phyloP scores from a whole-genome alignment of 2,113 vertebrate species.

The Desmodus rotundus region DNA sequence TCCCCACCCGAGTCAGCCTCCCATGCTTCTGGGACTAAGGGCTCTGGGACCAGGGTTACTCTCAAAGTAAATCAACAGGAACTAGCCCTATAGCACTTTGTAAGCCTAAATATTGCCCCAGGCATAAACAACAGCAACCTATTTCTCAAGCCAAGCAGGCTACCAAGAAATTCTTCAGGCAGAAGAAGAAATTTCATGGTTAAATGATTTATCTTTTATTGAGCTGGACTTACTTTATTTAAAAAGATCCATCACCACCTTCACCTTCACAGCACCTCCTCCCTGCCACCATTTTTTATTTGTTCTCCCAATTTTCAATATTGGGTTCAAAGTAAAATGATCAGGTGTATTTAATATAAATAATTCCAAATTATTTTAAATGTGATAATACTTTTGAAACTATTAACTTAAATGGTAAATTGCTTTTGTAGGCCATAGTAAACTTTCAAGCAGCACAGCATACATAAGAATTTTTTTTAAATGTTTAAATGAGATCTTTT shows the following conservation, averaged over 20 bases:
- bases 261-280: background rate
- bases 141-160: background rate
- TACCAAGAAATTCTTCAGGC: background rate
- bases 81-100: background rate
- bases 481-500: background rate
- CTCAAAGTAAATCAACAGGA: background rate
- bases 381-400: background rate
- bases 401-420: background rate
- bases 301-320: background rate
- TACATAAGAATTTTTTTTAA: background rate
- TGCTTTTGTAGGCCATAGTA: background rate
- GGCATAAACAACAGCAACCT: background rate
- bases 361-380: background rate
- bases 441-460: background rate
- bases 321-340: background rate
- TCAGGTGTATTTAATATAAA: background rate
- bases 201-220: background rate
- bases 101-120: background rate
- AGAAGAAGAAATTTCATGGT: background rate
- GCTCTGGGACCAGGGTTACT: background rate
- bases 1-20: background rate
- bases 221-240: background rate
- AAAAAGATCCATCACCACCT: background rate
- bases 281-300: background rate
- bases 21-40: background rate